Base-by-base conservation (phyloP, 1,140 invertebrate genomes). In the Dolichoris vasculosae region DNA sequence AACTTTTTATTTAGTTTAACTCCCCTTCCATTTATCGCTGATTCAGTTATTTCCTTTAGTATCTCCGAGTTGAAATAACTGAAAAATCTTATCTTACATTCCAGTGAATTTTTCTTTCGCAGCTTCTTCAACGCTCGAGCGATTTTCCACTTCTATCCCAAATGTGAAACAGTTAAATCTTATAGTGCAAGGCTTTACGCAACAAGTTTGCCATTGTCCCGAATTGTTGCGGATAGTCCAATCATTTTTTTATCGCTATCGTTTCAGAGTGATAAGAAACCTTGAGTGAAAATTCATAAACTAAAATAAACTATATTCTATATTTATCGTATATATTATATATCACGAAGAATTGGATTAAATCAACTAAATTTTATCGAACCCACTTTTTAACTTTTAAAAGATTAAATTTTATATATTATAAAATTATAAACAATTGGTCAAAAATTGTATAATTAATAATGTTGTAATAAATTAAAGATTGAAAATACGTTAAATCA, bases 191-290 rank as follows among this genome's bases (percentile, higher is more conserved):
- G 15, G 23, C 13, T 0, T 64, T 76, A 86, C 80, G 90, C 90
- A 92, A 92, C 90, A 92, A 92, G 91, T 92, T 89, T 87, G 88
- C 87, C 89, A 91, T 91, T 92, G 88, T 91, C 85, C 82, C 80
- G 35, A 64, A 55, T 71, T 30, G 64, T 71, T 64, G 81, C 79
- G 17, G 43, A 40, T 78, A 77, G 48, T 0, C 46, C 7, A 26
- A 71, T 0, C 35, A 55, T 40, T 13, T 43, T 71, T 71, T 73
- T 73, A 51, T 48, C 30, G 20, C 40, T 17, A 59, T 15, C 43
- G 7, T 30, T 51, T 8, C 46, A 32, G 9, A 67, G 35, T 35
- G 15, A 15, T 13, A 67, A 13, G 9, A 35, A 32, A 35, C 11
- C 6, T 35, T 32, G 15, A 67, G 11, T 67, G 30, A 30, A 67